Base-by-base conservation (phyloP, 2,888 invertebrate species). In the Netelia inedita region DNA sequence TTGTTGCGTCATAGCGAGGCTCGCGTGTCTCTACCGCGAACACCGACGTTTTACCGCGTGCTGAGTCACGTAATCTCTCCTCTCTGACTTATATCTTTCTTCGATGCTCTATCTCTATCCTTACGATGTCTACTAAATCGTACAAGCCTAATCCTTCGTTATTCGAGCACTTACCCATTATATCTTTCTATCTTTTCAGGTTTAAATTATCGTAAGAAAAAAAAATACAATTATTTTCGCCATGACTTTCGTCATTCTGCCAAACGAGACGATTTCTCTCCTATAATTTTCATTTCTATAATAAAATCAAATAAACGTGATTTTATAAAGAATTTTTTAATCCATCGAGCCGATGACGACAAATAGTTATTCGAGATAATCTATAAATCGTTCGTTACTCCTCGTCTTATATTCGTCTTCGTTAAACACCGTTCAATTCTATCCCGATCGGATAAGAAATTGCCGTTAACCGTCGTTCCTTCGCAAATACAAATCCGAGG, bases 1-100 rank as follows among this genome's bases (percentile, higher is more conserved):
- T 16, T 14, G 73, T 73, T 84, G 80, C 75, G 76, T 80, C 80
- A 84, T 80, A 28, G 21, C 66, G 76, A 78, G 71, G 14, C 71
- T 66, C 72, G 50, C 65, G 69, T 61, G 14, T 53, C 53, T 23
- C 23, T 46, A 19, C 63, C 63, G 43, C 46, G 19, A 35, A 35
- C 35, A 46, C 76, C 57, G 50, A 35, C 19, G 21, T 74, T 28
- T 59, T 28, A 23, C 14, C 10, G 11, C 21, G n/a, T 63, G 50
- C 61, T 79, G 79, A 79, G 71, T 79, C 79, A 79, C 71, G 61
- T 69, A 46, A 50, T 57, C 71, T 35, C 50, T 69, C 59, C 50
- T 14, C 71, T 35, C 50, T n/a, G 59, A 69, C 66, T 57, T 66
- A 46, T 76, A 35, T 69, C 61, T 59, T 79, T 71, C 35, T 79